Evolutionary conservation across 2,113 vertebrate genomes (phyloP), one percentile per base, ranked within the genome.

Genomic region (Salminus brasiliensis): DNA sequence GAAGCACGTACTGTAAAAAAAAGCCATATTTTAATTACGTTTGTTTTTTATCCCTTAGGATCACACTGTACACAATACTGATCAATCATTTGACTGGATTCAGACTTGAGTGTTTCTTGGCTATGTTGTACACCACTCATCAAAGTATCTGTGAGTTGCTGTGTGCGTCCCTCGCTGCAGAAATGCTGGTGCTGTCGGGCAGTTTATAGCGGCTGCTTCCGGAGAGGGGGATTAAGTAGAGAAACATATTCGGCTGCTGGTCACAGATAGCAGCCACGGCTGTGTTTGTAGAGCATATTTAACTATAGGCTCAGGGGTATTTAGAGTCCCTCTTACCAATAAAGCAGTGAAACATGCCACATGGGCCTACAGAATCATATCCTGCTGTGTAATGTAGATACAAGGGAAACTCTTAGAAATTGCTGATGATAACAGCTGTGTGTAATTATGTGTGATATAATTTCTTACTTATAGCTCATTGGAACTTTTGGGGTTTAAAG

Each of bases 211-310:
- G 30, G 29, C 41, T 30, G 49, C 67, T 83, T 79, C 82, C 73
- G 69, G 29, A 76, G 66, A 65, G 63, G 45, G 34, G 82, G 74
- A 78, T 83, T 86, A 76, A 75, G 47, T 53, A 65, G 39, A 32
- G 73, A 66, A 67, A 34, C 65, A 52, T 62, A 59, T 78, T 74
- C 70, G 74, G 77, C 80, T 74, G 55, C 21, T 27, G 65, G 72
- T 75, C 77, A 77, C 63, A 76, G 76, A 85, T 69, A 83, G 79
- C 23, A 68, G 71, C 23, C 27, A 15, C 52, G 13, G 71, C 74
- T 70, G 23, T 77, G 45, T 83, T 81, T 74, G 82, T 74, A 30
- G 29, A 83, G 41, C 45, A 66, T 69, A 45, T 57, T 72, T 62
- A 69, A 80, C 49, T 36, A 29, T 63, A 72, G 39, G 79, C 66